Evolutionary conservation across 1,140 invertebrate genomes (phyloP).

Genomic region (Microvelia longipes): DNA sequence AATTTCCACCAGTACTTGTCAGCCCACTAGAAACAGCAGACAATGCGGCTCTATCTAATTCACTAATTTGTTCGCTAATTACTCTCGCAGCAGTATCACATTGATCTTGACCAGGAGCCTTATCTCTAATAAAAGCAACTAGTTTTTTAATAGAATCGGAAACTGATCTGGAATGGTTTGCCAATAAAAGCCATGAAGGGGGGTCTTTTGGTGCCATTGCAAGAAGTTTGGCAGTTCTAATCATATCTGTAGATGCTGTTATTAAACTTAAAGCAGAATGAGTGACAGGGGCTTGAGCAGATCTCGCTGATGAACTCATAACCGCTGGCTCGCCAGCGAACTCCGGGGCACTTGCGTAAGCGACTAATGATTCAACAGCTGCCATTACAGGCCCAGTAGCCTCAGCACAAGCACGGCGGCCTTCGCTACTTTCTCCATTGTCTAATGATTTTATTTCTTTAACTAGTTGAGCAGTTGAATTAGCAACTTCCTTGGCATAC

Average conservation of each 20-base stretch:
- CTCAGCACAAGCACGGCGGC: constrained; percentile 55
- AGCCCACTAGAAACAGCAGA: constrained; percentile 74
- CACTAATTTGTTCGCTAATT: constrained; percentile 54
- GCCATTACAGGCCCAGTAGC: constrained; percentile 75
- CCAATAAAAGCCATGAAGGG: constrained; percentile 81
- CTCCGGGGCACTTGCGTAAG: constrained; percentile 84
- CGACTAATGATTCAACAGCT: constrained; percentile 81
- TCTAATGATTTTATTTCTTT: constrained; percentile 81
- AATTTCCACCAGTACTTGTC: constrained; percentile 51
- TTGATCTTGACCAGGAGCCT: constrained; percentile 87
- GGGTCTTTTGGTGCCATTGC: constrained; percentile 81
- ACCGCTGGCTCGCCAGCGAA: constrained; percentile 82
- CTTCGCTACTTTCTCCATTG: constrained; percentile 54
- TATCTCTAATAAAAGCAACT: constrained; percentile 81
- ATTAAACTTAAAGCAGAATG: constrained; percentile 64
- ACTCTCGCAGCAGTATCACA: constrained; percentile 73
- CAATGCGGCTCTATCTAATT: constrained; percentile 74
- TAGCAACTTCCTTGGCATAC: constrained; percentile 92
- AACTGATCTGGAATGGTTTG: constrained; percentile 83
- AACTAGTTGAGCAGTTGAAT: constrained; percentile 84
- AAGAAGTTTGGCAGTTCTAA: constrained; percentile 75
- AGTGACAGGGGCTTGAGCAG: constrained; percentile 75
- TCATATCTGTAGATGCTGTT: constrained; percentile 75
- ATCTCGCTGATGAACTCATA: constrained; percentile 61
- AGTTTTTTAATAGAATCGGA: constrained; percentile 91